Percentiles rank a stretch among this genome's conserved stretches.
Evolutionary conservation across 2,113 vertebrate species (phyloP).

Genomic region (Eolophus roseicapilla): DNA sequence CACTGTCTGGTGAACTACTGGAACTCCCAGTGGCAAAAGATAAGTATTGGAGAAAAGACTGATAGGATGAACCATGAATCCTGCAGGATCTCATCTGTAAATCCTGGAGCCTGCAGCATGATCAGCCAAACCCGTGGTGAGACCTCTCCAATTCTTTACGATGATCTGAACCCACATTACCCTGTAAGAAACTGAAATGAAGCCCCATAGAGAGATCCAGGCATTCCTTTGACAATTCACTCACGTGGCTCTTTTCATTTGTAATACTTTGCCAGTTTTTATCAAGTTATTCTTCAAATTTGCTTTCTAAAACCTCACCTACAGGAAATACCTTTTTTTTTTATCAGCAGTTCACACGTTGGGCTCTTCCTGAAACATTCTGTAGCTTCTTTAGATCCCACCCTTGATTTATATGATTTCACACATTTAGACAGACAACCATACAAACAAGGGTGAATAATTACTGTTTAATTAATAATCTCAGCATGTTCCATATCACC

Average conservation of each 20-base stretch:
- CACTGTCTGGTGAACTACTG: not conserved
- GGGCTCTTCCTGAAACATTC: not conserved
- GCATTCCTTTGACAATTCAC: not conserved
- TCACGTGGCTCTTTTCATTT: not conserved
- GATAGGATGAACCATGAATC: not conserved
- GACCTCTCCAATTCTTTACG: not conserved
- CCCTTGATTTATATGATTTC: not conserved
- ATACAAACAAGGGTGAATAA: not conserved
- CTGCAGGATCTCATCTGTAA: not conserved
- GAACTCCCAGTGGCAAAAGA: not conserved
- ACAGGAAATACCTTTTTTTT: not conserved
- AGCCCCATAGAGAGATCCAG: not conserved
- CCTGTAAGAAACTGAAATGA: not conserved
- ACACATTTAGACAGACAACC: not conserved
- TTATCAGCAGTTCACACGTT: not conserved
- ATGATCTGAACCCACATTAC: not conserved
- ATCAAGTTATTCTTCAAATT: not conserved
- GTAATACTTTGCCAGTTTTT: not conserved
- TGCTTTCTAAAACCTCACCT: not conserved
- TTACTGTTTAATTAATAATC: conserved; percentile 9
- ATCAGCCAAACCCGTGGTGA: not conserved
- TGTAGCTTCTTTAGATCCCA: not conserved
- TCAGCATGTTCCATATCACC: not conserved
- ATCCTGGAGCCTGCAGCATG: not conserved
- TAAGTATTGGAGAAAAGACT: not conserved